A percentile compares a stretch with the other conserved stretches of the same genome.
phyloP scores from a whole-genome alignment of 2,888 invertebrate genomes.

The Stenoptilia bipunctidactyla region DNA sequence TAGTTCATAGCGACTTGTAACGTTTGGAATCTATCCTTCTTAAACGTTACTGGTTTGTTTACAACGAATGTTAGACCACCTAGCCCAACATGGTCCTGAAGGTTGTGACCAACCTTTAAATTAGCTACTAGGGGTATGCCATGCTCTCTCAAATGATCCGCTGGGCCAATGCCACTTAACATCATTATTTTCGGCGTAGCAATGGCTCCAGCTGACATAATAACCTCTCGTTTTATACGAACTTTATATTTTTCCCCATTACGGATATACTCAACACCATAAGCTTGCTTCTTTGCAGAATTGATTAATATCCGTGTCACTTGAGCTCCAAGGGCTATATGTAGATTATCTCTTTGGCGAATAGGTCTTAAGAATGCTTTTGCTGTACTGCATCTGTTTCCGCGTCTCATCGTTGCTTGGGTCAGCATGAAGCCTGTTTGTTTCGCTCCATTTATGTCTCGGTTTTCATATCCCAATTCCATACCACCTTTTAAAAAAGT shows the following conservation, averaged over 20 bases:
- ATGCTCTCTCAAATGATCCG: slow-evolving; percentile 78
- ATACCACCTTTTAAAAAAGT: slow-evolving; percentile 86
- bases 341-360: slow-evolving; percentile 80
- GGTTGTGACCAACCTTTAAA: slow-evolving; percentile 83
- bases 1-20: slow-evolving; percentile 85
- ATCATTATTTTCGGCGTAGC: slow-evolving; percentile 91
- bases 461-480: slow-evolving; percentile 85
- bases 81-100: slow-evolving; percentile 90
- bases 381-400: slow-evolving; percentile 88
- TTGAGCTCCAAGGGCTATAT: slow-evolving; percentile 83
- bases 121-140: slow-evolving; percentile 81
- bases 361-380: slow-evolving; percentile 90
- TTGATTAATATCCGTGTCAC: slow-evolving; percentile 80
- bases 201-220: slow-evolving; percentile 89
- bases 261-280: slow-evolving; percentile 81
- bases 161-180: slow-evolving; percentile 90
- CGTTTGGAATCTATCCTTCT: slow-evolving; percentile 82
- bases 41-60: slow-evolving; percentile 84
- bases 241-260: slow-evolving; percentile 76
- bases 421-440: slow-evolving; percentile 91
- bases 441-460: slow-evolving; percentile 85
- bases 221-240: slow-evolving; percentile 82
- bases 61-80: slow-evolving; percentile 88
- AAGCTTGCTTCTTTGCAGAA: slow-evolving; percentile 76
- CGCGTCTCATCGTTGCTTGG: slow-evolving; percentile 86